These are phyloP conservation scores for Ametastegia equiseti DNA, from an alignment of 2,888 invertebrate species.

Conservation along the genomic window DNA sequence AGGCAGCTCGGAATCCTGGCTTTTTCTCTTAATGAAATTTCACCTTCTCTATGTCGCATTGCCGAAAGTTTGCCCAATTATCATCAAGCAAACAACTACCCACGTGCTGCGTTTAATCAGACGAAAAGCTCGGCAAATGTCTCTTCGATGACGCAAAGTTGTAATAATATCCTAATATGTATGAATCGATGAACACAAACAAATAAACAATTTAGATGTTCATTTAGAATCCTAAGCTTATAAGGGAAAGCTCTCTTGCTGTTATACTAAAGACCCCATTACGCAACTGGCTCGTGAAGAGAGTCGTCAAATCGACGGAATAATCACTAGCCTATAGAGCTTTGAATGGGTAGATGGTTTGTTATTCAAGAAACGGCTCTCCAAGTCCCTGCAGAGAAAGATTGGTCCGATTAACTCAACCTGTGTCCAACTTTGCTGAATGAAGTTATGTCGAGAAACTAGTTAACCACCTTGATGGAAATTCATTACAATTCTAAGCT, in stretches of 20 bases:
- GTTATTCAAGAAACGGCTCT: conserved; percentile 3
- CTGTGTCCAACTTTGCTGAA: conserved; percentile 18
- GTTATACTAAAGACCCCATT: background rate
- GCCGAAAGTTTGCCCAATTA: background rate
- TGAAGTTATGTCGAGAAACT: conserved; percentile 17
- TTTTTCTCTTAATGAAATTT: conserved; percentile 9
- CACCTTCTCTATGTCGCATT: background rate
- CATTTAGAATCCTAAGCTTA: background rate
- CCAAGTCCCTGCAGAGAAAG: background rate
- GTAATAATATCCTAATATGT: background rate
- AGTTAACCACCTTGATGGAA: background rate
- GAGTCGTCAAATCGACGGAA: background rate
- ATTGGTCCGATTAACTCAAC: conserved; percentile 9
- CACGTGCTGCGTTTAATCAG: background rate
- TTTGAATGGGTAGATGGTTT: background rate
- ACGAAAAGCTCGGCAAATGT: background rate
- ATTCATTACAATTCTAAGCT: background rate
- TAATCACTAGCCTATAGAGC: no score
- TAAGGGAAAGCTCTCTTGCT: background rate
- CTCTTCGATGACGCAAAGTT: background rate
- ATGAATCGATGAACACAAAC: background rate
- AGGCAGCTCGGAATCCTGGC: background rate
- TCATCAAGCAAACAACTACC: background rate
- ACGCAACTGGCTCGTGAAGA: background rate
- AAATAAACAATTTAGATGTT: background rate